Conservation (phyloP, 2,797 vertebrate genomes). For the Uromys caudimaculatus region DNA sequence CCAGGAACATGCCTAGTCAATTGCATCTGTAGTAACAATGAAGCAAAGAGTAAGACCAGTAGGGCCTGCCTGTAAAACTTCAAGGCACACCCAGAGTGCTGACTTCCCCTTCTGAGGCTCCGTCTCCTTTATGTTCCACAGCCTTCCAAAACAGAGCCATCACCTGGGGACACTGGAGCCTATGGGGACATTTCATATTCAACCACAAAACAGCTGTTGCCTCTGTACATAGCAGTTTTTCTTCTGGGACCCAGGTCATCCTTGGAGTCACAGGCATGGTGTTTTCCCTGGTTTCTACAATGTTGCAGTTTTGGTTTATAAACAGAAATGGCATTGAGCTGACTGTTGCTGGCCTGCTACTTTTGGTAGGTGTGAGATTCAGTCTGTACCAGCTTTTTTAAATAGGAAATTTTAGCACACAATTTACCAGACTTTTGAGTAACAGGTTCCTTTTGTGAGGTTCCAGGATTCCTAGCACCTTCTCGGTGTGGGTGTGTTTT, state of each 20-base stretch:
- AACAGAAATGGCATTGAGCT: not conserved
- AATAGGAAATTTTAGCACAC: slow-evolving; percentile 43
- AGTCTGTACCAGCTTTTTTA: slow-evolving; percentile 29
- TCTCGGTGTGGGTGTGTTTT: slow-evolving; percentile 43
- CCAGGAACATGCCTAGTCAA: not conserved
- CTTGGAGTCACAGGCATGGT: not conserved
- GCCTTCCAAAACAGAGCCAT: not conserved
- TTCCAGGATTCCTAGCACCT: slow-evolving; percentile 53
- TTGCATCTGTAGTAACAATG: not conserved
- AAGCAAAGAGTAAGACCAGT: not conserved
- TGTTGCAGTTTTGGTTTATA: slow-evolving; percentile 11
- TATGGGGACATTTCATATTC: not conserved
- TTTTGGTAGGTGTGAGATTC: slow-evolving; percentile 38
- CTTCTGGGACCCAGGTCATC: not conserved
- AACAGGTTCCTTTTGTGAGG: slow-evolving; percentile 40
- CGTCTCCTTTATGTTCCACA: not conserved
- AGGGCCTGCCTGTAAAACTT: not conserved
- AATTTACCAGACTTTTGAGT: slow-evolving; percentile 45
- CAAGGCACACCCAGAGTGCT: not conserved
- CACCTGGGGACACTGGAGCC: not conserved
- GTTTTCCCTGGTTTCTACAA: not conserved
- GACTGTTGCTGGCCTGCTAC: slow-evolving; percentile 17
- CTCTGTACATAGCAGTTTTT: not conserved
- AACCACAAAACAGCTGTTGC: not conserved
- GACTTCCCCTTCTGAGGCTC: not conserved